A percentile compares a stretch with the other conserved stretches of the same genome.
Conservation (phyloP, 2,797 vertebrate genomes). For the Chelon auratus region DNA sequence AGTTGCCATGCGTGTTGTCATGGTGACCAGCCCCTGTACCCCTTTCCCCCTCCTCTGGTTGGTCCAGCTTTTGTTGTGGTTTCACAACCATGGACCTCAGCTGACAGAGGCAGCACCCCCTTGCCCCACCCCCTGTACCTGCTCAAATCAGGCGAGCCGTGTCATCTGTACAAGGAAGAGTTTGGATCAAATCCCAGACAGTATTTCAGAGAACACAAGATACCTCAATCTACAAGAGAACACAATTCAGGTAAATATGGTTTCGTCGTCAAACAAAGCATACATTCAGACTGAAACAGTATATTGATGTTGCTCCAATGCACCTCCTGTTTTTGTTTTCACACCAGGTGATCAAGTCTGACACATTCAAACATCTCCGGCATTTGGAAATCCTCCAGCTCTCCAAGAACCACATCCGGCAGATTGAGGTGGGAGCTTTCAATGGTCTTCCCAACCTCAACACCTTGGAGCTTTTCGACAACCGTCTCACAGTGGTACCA, state of each 20-base stretch:
- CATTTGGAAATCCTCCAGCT: constrained; percentile 98
- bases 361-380: constrained; percentile 96
- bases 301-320: constrained; percentile 42
- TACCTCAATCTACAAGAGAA: constrained; percentile 99
- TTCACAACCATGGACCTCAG: constrained; percentile 89
- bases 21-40: constrained; percentile 87
- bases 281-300: constrained; percentile 6
- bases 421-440: constrained; percentile 97
- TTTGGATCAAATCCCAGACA: constrained; percentile 91
- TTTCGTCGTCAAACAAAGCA: constrained; percentile 8
- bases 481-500: constrained; percentile 94
- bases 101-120: constrained; percentile 86
- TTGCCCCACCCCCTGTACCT: constrained; percentile 91
- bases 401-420: constrained; percentile 94
- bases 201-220: constrained; percentile 96
- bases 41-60: constrained; percentile 89
- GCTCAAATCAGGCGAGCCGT: constrained; percentile 96
- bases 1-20: constrained; percentile 91
- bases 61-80: constrained; percentile 88
- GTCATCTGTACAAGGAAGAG: constrained; percentile 94
- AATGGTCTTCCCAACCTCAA: constrained; percentile 97
- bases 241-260: constrained; percentile 88
- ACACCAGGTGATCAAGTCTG: constrained; percentile 91
- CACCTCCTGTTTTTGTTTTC: constrained; percentile 56
- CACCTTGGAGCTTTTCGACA: constrained; percentile 97